Evolutionary conservation across 1,140 invertebrate genomes (phyloP), one percentile per base, ranked within the genome.

Genomic region (Habropoda laboriosa): DNA sequence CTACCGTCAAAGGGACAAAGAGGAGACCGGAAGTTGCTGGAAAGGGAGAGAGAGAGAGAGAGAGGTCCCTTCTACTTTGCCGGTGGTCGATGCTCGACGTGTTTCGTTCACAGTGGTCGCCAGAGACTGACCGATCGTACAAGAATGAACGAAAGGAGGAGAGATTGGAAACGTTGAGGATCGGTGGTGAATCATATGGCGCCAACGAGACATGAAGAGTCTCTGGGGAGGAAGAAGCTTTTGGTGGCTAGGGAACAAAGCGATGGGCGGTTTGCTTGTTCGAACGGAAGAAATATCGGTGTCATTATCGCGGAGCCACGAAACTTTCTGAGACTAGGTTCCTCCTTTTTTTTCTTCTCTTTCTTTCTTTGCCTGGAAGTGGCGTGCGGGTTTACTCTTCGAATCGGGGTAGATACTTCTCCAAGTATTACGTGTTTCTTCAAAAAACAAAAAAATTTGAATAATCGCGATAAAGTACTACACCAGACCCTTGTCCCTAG

Each of bases 221-320:
- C n/a, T n/a, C 16, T 27, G 10, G 42, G 16, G 51, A 75, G n/a
- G 32, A 30, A 32, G 24, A 6, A 24, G 47, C n/a, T n/a, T n/a
- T n/a, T n/a, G n/a, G n/a, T n/a, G n/a, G 12, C 2, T 16, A 21
- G 51, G 1, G 53, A 68, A 77, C 64, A 77, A 77, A 70, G 32
- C 51, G 53, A 16, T 77, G 64, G 74, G 74, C 74, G 74, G 70
- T 70, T 77, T 77, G 64, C 64, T 60, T 40, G n/a, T 32, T 16
- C 74, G 74, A 55, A 38, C 38, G 30, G 42, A 47, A 83, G 71
- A 85, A 77, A 85, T 85, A 85, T 78, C 57, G 66, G 66, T 27
- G 73, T 85, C 82, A 81, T 85, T 85, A 85, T 85, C 83, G 78
- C 78, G 72, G 77, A 80, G 73, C 82, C 73, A 63, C 68, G 67